These are phyloP conservation scores for Spheniscus humboldti DNA, from an alignment of 2,797 vertebrate genomes.

Conservation along the genomic window DNA sequence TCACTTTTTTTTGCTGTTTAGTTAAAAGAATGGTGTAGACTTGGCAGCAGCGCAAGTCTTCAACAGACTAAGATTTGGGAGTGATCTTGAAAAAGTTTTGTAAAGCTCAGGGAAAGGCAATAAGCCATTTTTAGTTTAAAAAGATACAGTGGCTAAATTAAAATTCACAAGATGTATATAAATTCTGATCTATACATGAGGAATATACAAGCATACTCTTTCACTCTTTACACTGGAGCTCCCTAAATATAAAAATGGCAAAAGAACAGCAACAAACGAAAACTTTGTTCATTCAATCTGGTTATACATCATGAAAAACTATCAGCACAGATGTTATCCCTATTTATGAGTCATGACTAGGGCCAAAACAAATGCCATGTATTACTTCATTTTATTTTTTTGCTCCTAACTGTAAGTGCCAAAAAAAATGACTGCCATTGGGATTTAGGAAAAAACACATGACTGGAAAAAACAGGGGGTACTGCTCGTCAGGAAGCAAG, in stretches of 20 bases:
- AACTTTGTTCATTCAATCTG: conserved; percentile 12
- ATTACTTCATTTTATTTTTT: not conserved
- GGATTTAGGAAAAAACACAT: not conserved
- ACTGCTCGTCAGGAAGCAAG: not conserved
- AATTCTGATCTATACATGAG: not conserved
- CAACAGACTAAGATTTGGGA: not conserved
- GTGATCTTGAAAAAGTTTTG: conserved; percentile 4
- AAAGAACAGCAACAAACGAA: conserved; percentile 17
- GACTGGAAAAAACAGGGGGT: not conserved
- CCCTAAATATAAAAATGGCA: conserved; percentile 46
- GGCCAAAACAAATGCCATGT: conserved; percentile 42
- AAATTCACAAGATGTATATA: conserved; percentile 1
- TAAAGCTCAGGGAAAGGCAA: not conserved
- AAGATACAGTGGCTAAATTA: not conserved
- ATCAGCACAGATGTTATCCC: conserved; percentile 40
- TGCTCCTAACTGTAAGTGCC: not conserved
- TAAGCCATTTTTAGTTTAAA: not conserved
- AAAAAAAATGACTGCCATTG: not conserved
- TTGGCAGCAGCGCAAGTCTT: not conserved
- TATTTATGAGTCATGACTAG: conserved; percentile 13
- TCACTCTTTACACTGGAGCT: not conserved
- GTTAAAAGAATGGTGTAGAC: conserved; percentile 35
- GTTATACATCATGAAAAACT: not conserved
- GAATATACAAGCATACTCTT: not conserved
- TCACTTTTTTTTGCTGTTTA: not conserved